Percentiles rank a stretch among this genome's conserved stretches.
phyloP scores from a whole-genome alignment of 2,888 invertebrate species.

The Caenorhabditis wallacei region DNA sequence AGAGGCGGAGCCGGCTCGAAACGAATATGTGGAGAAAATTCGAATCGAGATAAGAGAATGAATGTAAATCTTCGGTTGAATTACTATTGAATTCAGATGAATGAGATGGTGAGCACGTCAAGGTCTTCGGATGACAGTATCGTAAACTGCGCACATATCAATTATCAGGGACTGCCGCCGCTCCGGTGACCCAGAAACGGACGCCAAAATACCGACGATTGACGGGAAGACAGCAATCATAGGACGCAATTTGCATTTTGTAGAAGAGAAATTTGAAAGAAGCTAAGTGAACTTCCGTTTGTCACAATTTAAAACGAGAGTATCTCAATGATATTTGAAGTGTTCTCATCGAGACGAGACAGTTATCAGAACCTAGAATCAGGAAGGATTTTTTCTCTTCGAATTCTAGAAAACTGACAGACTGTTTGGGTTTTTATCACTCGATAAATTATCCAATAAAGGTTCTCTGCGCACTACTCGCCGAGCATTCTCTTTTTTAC shows the following conservation, averaged over 20 bases:
- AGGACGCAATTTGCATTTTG: conserved; percentile 54
- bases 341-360: conserved; percentile 12
- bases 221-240: conserved; percentile 3
- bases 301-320: too few relatives aligned
- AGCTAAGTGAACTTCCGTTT: not conserved
- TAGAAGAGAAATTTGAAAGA: not conserved
- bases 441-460: conserved; percentile 61
- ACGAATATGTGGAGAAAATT: not conserved
- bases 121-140: conserved; percentile 37
- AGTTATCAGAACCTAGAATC: conserved; percentile 1
- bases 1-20: conserved; percentile 43
- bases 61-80: not conserved
- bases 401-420: conserved; percentile 36
- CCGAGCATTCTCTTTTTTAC: conserved; percentile 60
- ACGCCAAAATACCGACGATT: conserved; percentile 44
- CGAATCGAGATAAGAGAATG: conserved; percentile 12
- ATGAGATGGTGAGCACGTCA: conserved; percentile 44
- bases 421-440: conserved; percentile 45
- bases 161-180: conserved; percentile 57
- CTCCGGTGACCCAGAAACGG: conserved; percentile 59
- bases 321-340: not conserved
- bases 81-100: not conserved
- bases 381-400: conserved; percentile 3
- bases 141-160: conserved; percentile 57
- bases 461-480: conserved; percentile 61